Conservation (phyloP, 2,797 vertebrate species). For the Muscicapa striata region DNA sequence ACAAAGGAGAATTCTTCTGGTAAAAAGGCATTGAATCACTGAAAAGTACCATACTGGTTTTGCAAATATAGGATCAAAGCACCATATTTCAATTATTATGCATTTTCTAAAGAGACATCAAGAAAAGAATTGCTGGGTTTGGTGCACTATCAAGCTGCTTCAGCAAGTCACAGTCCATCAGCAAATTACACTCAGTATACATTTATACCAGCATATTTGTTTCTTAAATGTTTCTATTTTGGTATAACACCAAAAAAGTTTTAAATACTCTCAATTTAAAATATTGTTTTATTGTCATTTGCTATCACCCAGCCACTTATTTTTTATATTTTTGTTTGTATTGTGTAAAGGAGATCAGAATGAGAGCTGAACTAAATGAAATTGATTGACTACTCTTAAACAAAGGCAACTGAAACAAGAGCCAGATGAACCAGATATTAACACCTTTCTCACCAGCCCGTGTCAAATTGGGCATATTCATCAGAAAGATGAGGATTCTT, state of each 20-base stretch:
- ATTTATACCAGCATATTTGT: neutral
- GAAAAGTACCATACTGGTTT: neutral
- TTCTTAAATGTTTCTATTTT: neutral
- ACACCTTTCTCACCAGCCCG: neutral
- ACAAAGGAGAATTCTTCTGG: neutral
- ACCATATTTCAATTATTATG: neutral
- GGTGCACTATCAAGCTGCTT: neutral
- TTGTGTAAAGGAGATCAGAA: neutral
- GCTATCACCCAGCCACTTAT: neutral
- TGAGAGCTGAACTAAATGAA: neutral
- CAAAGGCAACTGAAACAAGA: neutral
- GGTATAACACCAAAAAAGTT: neutral
- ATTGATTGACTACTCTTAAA: neutral
- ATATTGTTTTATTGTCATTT: neutral
- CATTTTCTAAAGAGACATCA: neutral
- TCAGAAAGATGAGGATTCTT: neutral
- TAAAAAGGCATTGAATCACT: neutral
- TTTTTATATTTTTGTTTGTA: neutral
- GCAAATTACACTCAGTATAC: neutral
- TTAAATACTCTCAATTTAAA: neutral
- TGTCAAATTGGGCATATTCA: neutral
- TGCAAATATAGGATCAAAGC: neutral
- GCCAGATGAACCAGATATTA: neutral
- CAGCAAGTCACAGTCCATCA: neutral
- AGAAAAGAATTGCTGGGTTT: neutral